These are phyloP conservation scores for Hetaerina americana DNA, from an alignment of 1,140 invertebrate species.

Conservation along the genomic window DNA sequence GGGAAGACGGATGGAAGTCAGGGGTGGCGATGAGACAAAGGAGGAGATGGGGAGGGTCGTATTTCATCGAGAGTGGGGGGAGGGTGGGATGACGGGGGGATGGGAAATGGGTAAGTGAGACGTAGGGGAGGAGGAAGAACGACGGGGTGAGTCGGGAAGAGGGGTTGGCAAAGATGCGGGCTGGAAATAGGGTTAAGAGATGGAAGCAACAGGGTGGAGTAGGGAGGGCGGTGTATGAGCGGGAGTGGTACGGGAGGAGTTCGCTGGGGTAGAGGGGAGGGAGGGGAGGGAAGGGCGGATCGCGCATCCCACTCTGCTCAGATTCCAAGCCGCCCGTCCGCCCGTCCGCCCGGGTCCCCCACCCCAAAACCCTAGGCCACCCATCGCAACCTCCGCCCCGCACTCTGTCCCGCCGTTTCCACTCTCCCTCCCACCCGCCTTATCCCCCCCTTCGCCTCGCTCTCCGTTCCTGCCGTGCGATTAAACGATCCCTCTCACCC, in stretches of 20 bases:
- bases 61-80: too few relatives aligned
- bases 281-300: background rate
- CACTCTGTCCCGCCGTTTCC: too few relatives aligned
- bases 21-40: too few relatives aligned
- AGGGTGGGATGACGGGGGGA: too few relatives aligned
- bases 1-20: too few relatives aligned
- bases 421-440: background rate
- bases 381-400: too few relatives aligned
- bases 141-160: background rate
- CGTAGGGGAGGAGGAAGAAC: background rate
- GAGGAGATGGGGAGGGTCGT: too few relatives aligned
- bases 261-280: background rate
- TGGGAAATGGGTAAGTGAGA: background rate
- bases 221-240: too few relatives aligned
- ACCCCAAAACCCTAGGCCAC: too few relatives aligned
- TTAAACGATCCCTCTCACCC: background rate
- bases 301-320: too few relatives aligned
- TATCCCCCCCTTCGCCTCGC: background rate
- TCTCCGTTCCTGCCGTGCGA: background rate
- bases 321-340: too few relatives aligned
- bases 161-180: background rate
- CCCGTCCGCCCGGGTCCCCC: too few relatives aligned
- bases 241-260: background rate
- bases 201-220: background rate
- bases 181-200: background rate